Evolutionary conservation across 1,140 invertebrate genomes (phyloP), one percentile per base, ranked within the genome.

Genomic region (Galleria mellonella): DNA sequence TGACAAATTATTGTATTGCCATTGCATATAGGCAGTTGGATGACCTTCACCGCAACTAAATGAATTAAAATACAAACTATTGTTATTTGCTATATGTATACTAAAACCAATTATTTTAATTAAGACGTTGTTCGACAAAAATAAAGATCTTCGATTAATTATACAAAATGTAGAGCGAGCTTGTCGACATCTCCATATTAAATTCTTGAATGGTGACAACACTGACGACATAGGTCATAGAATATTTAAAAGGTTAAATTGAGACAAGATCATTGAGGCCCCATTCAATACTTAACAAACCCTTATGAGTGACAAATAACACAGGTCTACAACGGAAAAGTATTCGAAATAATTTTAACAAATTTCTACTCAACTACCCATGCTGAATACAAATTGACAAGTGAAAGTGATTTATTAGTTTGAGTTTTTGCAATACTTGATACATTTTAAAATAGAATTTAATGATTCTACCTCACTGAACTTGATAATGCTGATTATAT

Each of bases 1-100:
- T 23, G 37, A 47, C 15, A 28, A 45, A 51, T 48, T 38, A 44
- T 27, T 17, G 38, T 27, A 50, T 43, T 43, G 41, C 38, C 33
- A 13, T 30, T 49, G 36, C 17, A 38, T n/a, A 13, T 15, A 15
- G 23, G 11, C 17, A 38, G n/a, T n/a, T 29, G 12, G 4, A 23
- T 8, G 38, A 40, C 38, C 38, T 40, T 40, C 38, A 29, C 38
- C 38, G 38, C 29, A 40, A 40, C 38, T 23, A 3, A n/a, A n/a
- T n/a, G n/a, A n/a, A n/a, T n/a, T n/a, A n/a, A n/a, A n/a, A n/a
- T n/a, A n/a, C n/a, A 2, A 23, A 23, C 17, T 23, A 23, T 23
- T 23, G 17, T 6, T 23, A 23, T 23, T 3, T 6, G 2, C 2
- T 23, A 23, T 23, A 23, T n/a, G 17, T 23, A 6, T 23, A 23